Conservation (phyloP, 2,888 invertebrate genomes). For the Blera fallax region DNA sequence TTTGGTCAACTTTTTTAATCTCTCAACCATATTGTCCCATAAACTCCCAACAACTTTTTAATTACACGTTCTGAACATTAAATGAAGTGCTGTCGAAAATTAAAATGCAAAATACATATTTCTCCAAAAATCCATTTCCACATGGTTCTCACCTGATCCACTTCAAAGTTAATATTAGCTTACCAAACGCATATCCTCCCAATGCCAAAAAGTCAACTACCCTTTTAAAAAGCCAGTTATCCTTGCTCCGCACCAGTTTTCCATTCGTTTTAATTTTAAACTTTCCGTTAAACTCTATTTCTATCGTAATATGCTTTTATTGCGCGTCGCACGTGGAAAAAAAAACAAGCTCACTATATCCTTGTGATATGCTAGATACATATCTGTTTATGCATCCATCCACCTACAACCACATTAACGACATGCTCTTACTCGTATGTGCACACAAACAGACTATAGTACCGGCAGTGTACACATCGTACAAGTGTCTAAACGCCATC, state of each 20-base stretch:
- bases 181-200: not conserved
- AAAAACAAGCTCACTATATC: conserved; percentile 35
- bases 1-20: not conserved
- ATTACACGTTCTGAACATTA: not conserved
- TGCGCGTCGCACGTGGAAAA: conserved; percentile 26
- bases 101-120: conserved; percentile 25
- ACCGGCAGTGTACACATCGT: conserved; percentile 1
- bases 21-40: not conserved
- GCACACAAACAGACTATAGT: not conserved
- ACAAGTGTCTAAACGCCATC: conserved; percentile 38
- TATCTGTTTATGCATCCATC: not conserved
- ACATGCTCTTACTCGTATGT: conserved; percentile 11
- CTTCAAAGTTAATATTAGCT: conserved; percentile 4
- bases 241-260: not conserved
- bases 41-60: not conserved
- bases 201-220: conserved; percentile 12
- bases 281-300: conserved; percentile 64
- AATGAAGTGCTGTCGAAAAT: conserved; percentile 18
- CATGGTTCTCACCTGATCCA: conserved; percentile 8
- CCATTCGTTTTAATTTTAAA: conserved; percentile 69
- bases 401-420: not conserved
- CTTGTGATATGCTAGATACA: conserved; percentile 52
- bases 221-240: not conserved
- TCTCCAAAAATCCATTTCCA: conserved; percentile 4
- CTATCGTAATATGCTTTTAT: conserved; percentile 62